These are phyloP conservation scores for Neoascia interrupta DNA, from an alignment of 2,888 invertebrate species.

Conservation along the genomic window DNA sequence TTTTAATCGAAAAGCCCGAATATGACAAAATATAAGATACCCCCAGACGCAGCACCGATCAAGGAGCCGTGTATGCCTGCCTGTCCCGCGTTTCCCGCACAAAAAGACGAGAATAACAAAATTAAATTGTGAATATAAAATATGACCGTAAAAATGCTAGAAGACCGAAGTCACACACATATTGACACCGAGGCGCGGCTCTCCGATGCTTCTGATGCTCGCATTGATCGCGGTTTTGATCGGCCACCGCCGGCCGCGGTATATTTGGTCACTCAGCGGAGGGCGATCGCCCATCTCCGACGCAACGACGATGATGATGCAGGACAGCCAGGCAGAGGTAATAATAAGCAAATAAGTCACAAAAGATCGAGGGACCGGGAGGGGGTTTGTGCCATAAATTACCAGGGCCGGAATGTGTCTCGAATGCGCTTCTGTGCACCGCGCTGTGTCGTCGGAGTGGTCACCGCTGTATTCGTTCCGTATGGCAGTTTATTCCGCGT, in stretches of 20 bases:
- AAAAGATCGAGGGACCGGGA: slow-evolving; percentile 33
- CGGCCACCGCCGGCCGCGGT: slow-evolving; percentile 45
- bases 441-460: slow-evolving; percentile 58
- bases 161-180: slow-evolving; percentile 17
- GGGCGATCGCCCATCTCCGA: slow-evolving; percentile 21
- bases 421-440: slow-evolving; percentile 70
- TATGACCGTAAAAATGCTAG: slow-evolving; percentile 64
- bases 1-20: slow-evolving; percentile 70
- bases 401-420: slow-evolving; percentile 69
- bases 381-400: slow-evolving; percentile 46
- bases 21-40: slow-evolving; percentile 66
- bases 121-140: slow-evolving; percentile 70
- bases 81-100: background rate
- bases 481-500: slow-evolving; percentile 57
- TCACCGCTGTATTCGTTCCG: slow-evolving; percentile 62
- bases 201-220: slow-evolving; percentile 31
- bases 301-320: slow-evolving; percentile 38
- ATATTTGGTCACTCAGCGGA: slow-evolving; percentile 59
- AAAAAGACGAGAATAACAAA: slow-evolving; percentile 55
- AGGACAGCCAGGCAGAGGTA: slow-evolving; percentile 46
- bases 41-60: slow-evolving; percentile 37
- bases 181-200: slow-evolving; percentile 34
- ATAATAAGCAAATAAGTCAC: slow-evolving; percentile 70
- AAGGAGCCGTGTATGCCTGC: background rate
- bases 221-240: slow-evolving; percentile 64